Percentiles rank a stretch among this genome's conserved stretches.
Evolutionary conservation across 30 jellyfish, hydroid and myxozoan genomes (phyloP).

Genomic region (Aurelia coerulea): DNA sequence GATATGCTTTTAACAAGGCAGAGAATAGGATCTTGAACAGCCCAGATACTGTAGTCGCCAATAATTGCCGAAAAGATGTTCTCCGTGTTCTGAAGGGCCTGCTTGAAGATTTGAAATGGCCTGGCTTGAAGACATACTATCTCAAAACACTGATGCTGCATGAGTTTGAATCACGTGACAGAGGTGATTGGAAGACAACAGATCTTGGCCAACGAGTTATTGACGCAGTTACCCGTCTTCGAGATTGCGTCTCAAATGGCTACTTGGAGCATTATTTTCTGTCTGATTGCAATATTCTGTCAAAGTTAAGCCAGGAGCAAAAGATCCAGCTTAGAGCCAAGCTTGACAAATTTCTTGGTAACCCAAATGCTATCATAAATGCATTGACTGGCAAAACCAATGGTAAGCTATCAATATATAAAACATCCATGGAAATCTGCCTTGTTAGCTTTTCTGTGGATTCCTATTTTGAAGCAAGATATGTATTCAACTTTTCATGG

Average conservation of each 20-base stretch:
- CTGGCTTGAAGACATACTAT: slow-evolving; percentile 18
- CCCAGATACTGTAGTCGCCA: background rate
- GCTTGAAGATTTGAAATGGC: slow-evolving; percentile 19
- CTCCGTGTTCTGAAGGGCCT: slow-evolving; percentile 32
- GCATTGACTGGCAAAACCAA: no score
- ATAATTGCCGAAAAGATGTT: slow-evolving; percentile 18
- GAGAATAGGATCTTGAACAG: background rate
- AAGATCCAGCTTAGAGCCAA: background rate
- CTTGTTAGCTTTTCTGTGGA: no score
- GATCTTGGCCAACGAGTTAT: slow-evolving; percentile 14
- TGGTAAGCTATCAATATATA: no score
- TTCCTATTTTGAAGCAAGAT: no score
- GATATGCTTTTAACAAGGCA: slow-evolving; percentile 30
- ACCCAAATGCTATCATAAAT: slow-evolving; percentile 2
- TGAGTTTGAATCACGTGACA: slow-evolving; percentile 20
- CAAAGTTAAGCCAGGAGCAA: background rate
- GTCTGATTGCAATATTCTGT: slow-evolving; percentile 15
- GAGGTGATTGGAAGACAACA: slow-evolving; percentile 13
- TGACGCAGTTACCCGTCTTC: slow-evolving; percentile 1
- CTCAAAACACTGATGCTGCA: slow-evolving; percentile 29
- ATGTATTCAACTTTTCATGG: no score
- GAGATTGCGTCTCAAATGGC: background rate
- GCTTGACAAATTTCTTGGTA: slow-evolving; percentile 21
- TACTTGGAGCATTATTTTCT: slow-evolving; percentile 26
- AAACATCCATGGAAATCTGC: no score